Percentiles rank a stretch among this genome's conserved stretches.
Conservation (phyloP, 2,113 vertebrate genomes). For the Lepisosteus oculatus region DNA sequence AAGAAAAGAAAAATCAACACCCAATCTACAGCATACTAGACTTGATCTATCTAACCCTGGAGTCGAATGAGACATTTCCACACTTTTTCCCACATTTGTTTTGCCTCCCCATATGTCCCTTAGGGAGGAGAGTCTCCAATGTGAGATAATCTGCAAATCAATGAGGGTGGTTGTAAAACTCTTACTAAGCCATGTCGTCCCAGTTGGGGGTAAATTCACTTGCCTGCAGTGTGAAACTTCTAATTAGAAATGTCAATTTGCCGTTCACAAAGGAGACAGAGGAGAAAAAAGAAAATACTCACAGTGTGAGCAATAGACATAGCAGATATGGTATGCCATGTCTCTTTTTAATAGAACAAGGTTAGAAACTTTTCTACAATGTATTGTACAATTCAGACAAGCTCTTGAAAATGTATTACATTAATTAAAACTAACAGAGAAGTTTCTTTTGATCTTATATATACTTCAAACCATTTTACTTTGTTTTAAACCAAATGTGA, state of each 20-base stretch:
- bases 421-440: no score
- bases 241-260: slow-evolving; percentile 74
- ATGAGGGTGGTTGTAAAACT: slow-evolving; percentile 88
- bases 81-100: slow-evolving; percentile 79
- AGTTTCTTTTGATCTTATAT: no score
- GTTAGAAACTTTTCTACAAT: no score
- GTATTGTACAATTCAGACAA: no score
- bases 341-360: no score
- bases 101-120: slow-evolving; percentile 62
- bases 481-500: no score
- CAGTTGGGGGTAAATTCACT: slow-evolving; percentile 87
- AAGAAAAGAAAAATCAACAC: slow-evolving; percentile 44
- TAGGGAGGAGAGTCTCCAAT: slow-evolving; percentile 72
- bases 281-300: background rate
- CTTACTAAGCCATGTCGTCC: slow-evolving; percentile 84
- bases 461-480: no score
- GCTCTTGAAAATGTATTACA: no score
- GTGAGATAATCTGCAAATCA: slow-evolving; percentile 91
- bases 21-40: slow-evolving; percentile 47
- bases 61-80: slow-evolving; percentile 64
- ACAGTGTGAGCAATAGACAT: no score
- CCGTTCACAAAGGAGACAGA: slow-evolving; percentile 50
- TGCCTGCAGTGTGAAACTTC: slow-evolving; percentile 75
- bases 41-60: slow-evolving; percentile 57
- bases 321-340: no score